Evolutionary conservation across 2,797 vertebrate species (phyloP), one percentile per base, ranked within the genome.

Genomic region (Sebastes nivosus): DNA sequence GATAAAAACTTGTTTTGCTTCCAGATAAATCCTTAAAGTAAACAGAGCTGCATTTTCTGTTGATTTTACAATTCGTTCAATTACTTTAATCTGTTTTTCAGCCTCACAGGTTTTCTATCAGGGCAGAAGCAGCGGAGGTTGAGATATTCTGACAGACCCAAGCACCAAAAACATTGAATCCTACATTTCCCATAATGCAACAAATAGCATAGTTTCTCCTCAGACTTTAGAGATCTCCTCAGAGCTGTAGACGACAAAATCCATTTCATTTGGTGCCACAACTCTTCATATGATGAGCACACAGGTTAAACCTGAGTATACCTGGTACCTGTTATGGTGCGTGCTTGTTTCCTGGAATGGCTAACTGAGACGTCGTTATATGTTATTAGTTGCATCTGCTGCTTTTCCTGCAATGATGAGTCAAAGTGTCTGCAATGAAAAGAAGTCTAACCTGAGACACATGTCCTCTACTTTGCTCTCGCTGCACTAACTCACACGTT

Each of bases 1-100:
- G 38, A 36, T 55, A 32, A 66, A 58, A 57, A 27, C 16, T 25
- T 1, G 1, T 18, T 58, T 60, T 14, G 3, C 13, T 61, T 75
- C 63, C 34, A 58, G 8, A 68, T 57, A 34, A 70, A 81, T 52
- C 34, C 12, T 82, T 59, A n/a, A 34, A 78, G 54, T 54, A 36
- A 71, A 78, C 27, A 60, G 20, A 69, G 20, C 14, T 59, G 65
- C 18, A 50, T 68, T 59, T 54, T 75, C 11, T 73, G 50, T 58
- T 55, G 18, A 34, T 72, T 75, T 81, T 66, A 65, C 24, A 65
- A 54, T 16, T 57, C 13, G 20, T 55, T 79, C 30, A 65, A 36
- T 60, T 65, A 27, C 25, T 42, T 42, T 20, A 8, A 64, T 52
- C 24, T 64, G 36, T 57, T 68, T 75, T 61, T 67, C 29, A 50